Evolutionary conservation across 2,888 invertebrate species (phyloP), one percentile per base, ranked within the genome.

Genomic region (Neocrepidodera transversa): DNA sequence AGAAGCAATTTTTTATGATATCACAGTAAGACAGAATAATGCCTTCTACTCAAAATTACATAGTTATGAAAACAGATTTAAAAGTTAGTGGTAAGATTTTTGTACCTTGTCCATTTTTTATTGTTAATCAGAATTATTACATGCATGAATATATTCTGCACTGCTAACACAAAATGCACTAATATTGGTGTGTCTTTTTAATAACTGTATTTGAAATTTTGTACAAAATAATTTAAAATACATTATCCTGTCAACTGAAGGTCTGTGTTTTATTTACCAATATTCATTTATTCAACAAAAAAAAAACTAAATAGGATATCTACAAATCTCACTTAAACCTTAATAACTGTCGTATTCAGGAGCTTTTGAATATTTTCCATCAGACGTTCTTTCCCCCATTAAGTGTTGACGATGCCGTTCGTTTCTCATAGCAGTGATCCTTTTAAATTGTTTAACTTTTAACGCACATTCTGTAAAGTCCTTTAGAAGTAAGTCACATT

Each of bases 391-490:
- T 72, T 86, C 85, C 6, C 89, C 89, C 5, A 74, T 71, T 2
- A 77, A 74, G 60, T 84, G 85, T 74, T 91, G 89, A 42, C 84
- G 82, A 0, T 82, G 72, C 13, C 89, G 82, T 73, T 90, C 90
- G 1, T 63, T 63, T 28, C 82, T 76, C 87, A 92, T 89, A 11
- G 85, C 84, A 78, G 82, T 65, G 65, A 85, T 82, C 71, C 91
- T 82, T 69, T 82, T 76, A 13, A 76, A 74, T 72, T 90, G 90
- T 72, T 89, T 89, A 0, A 77, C 76, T 64, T 80, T 77, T 1
- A 80, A 79, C 11, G 84, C 79, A 68, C 93, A 93, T 78, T 93
- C 93, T 59, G 83, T 81, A 69, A 87, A 88, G 77, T 93, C 92
- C 0, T 82, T 81, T 55, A 89, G 82, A 5, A 90, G 75, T 50